These are phyloP conservation scores for Tanypteryx hageni DNA, from an alignment of 2,888 invertebrate genomes.

Conservation along the genomic window DNA sequence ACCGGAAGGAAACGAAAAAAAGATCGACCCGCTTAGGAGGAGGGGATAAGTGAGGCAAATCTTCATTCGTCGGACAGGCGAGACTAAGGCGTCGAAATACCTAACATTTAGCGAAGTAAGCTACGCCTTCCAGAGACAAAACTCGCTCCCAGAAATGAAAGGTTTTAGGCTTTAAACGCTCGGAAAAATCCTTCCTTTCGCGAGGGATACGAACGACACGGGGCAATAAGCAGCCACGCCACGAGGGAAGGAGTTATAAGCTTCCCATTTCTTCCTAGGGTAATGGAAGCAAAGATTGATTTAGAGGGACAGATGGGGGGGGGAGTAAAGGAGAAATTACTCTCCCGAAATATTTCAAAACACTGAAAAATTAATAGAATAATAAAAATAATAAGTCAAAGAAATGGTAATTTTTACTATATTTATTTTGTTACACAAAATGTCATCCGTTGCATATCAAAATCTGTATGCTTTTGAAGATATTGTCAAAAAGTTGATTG, in stretches of 20 bases:
- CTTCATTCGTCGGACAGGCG: background rate
- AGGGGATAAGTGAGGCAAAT: background rate
- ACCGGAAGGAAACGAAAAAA: background rate
- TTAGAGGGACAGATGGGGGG: too few relatives aligned
- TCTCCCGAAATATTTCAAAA: too few relatives aligned
- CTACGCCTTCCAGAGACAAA: slow-evolving; percentile 10
- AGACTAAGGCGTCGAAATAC: background rate
- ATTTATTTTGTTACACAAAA: too few relatives aligned
- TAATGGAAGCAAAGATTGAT: too few relatives aligned
- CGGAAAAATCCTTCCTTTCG: background rate
- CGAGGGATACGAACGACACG: background rate
- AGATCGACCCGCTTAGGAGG: background rate
- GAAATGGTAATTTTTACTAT: too few relatives aligned
- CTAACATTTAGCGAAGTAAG: background rate
- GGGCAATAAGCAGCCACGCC: background rate
- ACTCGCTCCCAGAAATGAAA: background rate
- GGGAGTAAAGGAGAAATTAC: too few relatives aligned
- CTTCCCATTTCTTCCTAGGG: background rate
- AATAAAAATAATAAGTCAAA: too few relatives aligned
- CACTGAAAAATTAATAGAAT: too few relatives aligned
- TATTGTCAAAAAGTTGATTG: too few relatives aligned
- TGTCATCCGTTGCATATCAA: too few relatives aligned
- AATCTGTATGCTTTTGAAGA: too few relatives aligned
- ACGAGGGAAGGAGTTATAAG: background rate
- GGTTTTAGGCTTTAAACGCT: background rate